A percentile compares a stretch with the other conserved stretches of the same genome.
These are phyloP conservation scores for Steinernema hermaphroditum DNA, from an alignment of 2,888 invertebrate species.

Conservation along the genomic window DNA sequence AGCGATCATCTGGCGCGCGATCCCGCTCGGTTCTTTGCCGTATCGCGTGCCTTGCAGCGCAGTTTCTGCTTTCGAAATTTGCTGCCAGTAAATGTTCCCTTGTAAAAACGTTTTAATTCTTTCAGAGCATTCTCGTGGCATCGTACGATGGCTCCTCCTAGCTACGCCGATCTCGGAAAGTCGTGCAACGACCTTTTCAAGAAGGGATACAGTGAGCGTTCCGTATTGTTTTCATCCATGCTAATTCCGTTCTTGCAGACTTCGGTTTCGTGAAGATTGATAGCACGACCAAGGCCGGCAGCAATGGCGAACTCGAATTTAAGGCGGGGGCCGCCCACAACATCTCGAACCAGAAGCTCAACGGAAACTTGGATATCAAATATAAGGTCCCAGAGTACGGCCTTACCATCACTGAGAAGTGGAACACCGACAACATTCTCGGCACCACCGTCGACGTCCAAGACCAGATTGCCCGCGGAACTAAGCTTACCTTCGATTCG, in stretches of 20 bases:
- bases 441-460: slow-evolving; percentile 84
- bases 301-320: slow-evolving; percentile 83
- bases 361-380: slow-evolving; percentile 63
- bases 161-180: slow-evolving; percentile 94
- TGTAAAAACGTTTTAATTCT: too few relatives aligned
- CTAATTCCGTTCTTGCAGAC: slow-evolving; percentile 70
- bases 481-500: slow-evolving; percentile 87
- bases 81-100: too few relatives aligned
- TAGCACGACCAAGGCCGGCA: slow-evolving; percentile 87
- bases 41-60: too few relatives aligned
- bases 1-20: too few relatives aligned
- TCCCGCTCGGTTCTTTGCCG: too few relatives aligned
- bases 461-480: slow-evolving; percentile 86
- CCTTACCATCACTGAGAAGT: slow-evolving; percentile 92
- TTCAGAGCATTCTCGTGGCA: too few relatives aligned
- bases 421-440: slow-evolving; percentile 96
- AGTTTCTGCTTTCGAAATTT: too few relatives aligned
- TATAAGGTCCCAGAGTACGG: slow-evolving; percentile 69
- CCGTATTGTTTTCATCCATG: not conserved
- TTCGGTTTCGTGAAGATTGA: slow-evolving; percentile 94
- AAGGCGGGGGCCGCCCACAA: slow-evolving; percentile 86
- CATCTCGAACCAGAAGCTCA: slow-evolving; percentile 68
- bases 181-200: slow-evolving; percentile 91
- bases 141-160: slow-evolving; percentile 78
- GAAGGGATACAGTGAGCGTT: slow-evolving; percentile 80